These are phyloP conservation scores for Tethya wilhelma DNA, from an alignment of 37 sponge, comb jelly and placozoan species.

Conservation along the genomic window DNA sequence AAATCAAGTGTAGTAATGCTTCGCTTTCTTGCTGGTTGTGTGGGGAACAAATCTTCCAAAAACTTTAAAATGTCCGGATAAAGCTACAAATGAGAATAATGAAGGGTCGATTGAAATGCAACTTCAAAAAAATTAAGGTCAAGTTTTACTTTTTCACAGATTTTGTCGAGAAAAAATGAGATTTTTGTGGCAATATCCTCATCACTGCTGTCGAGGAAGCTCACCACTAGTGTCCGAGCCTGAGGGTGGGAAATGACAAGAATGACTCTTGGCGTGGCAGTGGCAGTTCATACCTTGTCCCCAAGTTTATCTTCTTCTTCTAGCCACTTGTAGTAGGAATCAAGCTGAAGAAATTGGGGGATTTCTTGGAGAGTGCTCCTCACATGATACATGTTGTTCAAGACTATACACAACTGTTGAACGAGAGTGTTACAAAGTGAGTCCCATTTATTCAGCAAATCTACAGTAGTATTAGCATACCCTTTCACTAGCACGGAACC, in stretches of 20 bases:
- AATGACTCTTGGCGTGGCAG: not conserved
- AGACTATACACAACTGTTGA: constrained; percentile 36
- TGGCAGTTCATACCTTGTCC: not conserved
- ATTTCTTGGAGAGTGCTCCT: constrained; percentile 15
- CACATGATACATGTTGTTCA: constrained; percentile 63
- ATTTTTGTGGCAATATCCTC: constrained; percentile 54
- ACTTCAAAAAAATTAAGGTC: too few species aligned
- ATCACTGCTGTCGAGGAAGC: constrained; percentile 21
- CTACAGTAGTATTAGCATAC: not conserved
- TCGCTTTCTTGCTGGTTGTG: too few species aligned
- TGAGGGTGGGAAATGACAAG: too few species aligned
- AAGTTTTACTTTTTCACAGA: constrained; percentile 7
- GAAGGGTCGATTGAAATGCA: too few species aligned
- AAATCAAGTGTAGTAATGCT: too few species aligned
- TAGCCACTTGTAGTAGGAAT: constrained; percentile 42
- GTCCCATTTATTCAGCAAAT: not conserved
- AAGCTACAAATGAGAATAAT: too few species aligned
- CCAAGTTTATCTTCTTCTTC: constrained; percentile 21
- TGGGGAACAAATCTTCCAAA: too few species aligned
- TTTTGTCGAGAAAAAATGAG: constrained; percentile 1
- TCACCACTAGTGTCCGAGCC: constrained; percentile 16
- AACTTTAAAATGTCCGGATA: too few species aligned
- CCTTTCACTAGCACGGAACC: constrained; percentile 29
- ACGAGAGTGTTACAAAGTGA: not conserved
- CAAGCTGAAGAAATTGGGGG: constrained; percentile 27